phyloP scores from a whole-genome alignment of 1,140 invertebrate species.

The Ceratina japonica region DNA sequence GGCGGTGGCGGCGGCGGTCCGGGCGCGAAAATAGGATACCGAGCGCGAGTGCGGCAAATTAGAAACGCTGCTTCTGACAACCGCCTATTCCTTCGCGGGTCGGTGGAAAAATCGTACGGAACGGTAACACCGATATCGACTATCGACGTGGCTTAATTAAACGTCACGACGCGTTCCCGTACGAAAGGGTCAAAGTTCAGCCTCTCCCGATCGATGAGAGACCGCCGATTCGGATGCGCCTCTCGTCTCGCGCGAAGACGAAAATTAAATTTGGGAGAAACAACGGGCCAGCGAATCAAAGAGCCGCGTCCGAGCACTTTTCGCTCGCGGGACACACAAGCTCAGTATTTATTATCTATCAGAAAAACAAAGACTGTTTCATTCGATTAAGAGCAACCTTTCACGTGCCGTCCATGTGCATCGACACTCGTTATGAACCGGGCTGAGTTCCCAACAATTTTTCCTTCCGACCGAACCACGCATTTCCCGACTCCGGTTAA shows the following conservation, averaged over 20 bases:
- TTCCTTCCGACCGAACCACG: constrained; percentile 3
- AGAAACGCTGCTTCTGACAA: constrained; percentile 2
- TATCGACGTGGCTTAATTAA: constrained; percentile 36
- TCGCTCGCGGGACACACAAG: too few relatives aligned
- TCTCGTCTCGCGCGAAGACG: neutral
- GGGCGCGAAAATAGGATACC: neutral
- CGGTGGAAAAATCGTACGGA: neutral
- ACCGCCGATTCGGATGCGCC: constrained; percentile 17
- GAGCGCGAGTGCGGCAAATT: neutral
- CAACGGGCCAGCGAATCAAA: too few relatives aligned
- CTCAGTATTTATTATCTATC: too few relatives aligned
- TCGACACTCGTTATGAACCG: neutral
- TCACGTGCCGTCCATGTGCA: neutral
- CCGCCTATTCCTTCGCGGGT: neutral
- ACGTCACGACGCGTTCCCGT: constrained; percentile 22
- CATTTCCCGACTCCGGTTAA: neutral
- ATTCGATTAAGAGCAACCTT: neutral
- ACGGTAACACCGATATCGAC: constrained; percentile 8
- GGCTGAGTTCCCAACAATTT: neutral
- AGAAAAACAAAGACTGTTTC: too few relatives aligned
- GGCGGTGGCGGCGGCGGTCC: too few relatives aligned
- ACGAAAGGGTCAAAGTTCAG: constrained; percentile 24
- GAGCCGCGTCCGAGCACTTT: too few relatives aligned
- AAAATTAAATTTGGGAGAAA: too few relatives aligned
- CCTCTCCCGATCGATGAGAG: constrained; percentile 11